A percentile compares a stretch with the other conserved stretches of the same genome.
Evolutionary conservation across 2,113 vertebrate species (phyloP).

Genomic region (Arothron firmamentum): DNA sequence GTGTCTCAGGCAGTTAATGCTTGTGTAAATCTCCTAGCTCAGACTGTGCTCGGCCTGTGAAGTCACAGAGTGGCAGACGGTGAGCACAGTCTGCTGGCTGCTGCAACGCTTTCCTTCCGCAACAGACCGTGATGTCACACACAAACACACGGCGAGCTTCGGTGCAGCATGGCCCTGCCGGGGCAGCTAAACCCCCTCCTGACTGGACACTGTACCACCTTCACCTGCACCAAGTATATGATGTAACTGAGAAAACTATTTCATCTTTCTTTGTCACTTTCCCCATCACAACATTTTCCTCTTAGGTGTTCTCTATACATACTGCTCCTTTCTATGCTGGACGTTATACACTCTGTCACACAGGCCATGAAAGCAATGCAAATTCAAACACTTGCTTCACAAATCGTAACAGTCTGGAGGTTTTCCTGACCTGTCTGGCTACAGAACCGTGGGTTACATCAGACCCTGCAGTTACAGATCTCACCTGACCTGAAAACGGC

Average conservation of each 20-base stretch:
- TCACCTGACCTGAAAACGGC: not conserved
- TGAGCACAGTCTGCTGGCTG: slow-evolving; percentile 46
- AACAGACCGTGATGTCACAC: slow-evolving; percentile 51
- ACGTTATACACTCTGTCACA: too few relatives aligned
- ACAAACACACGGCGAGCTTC: not conserved
- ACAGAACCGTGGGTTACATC: not conserved
- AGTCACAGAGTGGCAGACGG: slow-evolving; percentile 55
- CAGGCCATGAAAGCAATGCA: too few relatives aligned
- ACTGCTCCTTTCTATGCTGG: too few relatives aligned
- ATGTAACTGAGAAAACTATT: slow-evolving; percentile 50
- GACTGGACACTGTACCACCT: slow-evolving; percentile 27
- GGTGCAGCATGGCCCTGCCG: slow-evolving; percentile 29
- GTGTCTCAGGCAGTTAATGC: slow-evolving; percentile 50
- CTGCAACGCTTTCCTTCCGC: slow-evolving; percentile 39
- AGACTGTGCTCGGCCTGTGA: slow-evolving; percentile 49
- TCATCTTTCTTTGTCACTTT: too few relatives aligned
- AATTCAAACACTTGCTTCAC: too few relatives aligned
- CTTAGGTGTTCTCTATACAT: too few relatives aligned
- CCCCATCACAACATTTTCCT: too few relatives aligned
- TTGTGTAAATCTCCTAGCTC: slow-evolving; percentile 43
- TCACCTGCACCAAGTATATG: slow-evolving; percentile 53
- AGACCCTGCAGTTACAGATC: not conserved
- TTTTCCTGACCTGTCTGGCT: not conserved
- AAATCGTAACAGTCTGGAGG: too few relatives aligned
- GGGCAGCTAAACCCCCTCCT: slow-evolving; percentile 20